Base-by-base conservation (phyloP, 2,888 invertebrate species). In the Eristalis tenax region DNA sequence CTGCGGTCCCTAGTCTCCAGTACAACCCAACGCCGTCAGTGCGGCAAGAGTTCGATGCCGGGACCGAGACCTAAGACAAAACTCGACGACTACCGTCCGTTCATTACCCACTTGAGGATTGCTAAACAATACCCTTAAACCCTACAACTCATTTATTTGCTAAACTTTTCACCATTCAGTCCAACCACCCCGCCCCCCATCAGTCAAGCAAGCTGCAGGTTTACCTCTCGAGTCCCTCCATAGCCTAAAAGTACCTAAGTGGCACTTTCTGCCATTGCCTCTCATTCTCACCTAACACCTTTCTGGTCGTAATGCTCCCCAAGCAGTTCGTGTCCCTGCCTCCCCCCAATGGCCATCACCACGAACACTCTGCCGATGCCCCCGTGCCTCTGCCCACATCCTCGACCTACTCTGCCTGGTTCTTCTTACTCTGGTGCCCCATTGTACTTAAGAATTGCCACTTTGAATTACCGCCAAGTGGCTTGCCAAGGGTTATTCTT, bases 401-500 rank as follows among this genome's bases (percentile, higher is more conserved):
- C 50, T 50, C 50, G 50, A 50, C 38, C 40, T 32, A 18, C 28
- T 40, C 57, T 50, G 56, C 35, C 38, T 26, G n/a, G 50, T 40
- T 13, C 23, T 59, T 65, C 22, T 61, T 74, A 57, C 74, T 82
- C 32, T 57, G 66, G 26, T 83, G 66, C 78, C 73, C 75, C 83
- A 87, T 87, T 87, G 76, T 87, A 69, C 63, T 80, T 83, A 87
- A 76, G 83, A 83, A 83, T 79, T 83, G 71, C 78, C 83, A 87
- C 75, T 79, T 87, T 87, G 79, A 87, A 87, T 87, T 80, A 83
- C 87, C 87, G 66, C 87, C 87, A 83, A 87, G 87, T 87, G 87
- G 87, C 83, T 80, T 83, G 87, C 79, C 68, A 83, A 76, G 83
- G 83, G 87, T 87, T 83, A 79, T 83, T 61, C 76, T 73, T 76